Conservation (phyloP, 2,113 vertebrate genomes). For the Gnathonemus longibarbis region DNA sequence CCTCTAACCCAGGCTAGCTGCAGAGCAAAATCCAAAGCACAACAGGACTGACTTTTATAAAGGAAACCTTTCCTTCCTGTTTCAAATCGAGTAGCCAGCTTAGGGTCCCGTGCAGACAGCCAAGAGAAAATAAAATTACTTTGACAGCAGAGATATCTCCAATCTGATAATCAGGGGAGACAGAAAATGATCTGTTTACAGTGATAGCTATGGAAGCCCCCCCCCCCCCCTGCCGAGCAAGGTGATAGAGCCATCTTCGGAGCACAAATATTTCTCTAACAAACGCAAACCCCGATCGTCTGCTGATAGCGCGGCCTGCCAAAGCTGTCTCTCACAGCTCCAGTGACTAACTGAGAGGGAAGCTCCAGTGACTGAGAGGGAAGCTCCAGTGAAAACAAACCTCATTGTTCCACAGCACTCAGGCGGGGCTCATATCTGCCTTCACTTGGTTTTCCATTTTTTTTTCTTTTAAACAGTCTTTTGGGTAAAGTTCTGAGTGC, state of each 20-base stretch:
- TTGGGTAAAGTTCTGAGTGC: not conserved
- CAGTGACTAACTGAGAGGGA: not conserved
- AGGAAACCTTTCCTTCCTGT: not conserved
- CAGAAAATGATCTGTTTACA: slow-evolving; percentile 3
- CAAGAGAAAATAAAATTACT: not conserved
- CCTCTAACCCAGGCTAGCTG: not conserved
- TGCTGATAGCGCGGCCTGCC: slow-evolving; percentile 17
- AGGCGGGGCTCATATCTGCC: not conserved
- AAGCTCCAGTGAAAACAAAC: not conserved
- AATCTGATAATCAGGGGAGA: slow-evolving; percentile 13
- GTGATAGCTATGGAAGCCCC: slow-evolving; percentile 21
- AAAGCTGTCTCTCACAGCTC: not conserved
- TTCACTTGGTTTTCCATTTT: not conserved
- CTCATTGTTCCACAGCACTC: not conserved
- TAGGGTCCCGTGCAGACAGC: not conserved
- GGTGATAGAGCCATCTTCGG: slow-evolving; percentile 32
- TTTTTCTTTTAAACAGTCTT: not conserved
- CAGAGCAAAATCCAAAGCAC: not conserved
- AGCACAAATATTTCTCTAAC: slow-evolving; percentile 33
- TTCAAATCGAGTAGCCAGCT: not conserved
- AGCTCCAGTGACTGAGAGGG: not conserved
- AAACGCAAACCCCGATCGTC: slow-evolving; percentile 27
- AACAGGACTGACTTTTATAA: not conserved
- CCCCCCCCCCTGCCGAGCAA: slow-evolving; percentile 30
- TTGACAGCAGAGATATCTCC: not conserved